phyloP scores from a whole-genome alignment of 2,113 vertebrate genomes.

The Ailurus styani region DNA sequence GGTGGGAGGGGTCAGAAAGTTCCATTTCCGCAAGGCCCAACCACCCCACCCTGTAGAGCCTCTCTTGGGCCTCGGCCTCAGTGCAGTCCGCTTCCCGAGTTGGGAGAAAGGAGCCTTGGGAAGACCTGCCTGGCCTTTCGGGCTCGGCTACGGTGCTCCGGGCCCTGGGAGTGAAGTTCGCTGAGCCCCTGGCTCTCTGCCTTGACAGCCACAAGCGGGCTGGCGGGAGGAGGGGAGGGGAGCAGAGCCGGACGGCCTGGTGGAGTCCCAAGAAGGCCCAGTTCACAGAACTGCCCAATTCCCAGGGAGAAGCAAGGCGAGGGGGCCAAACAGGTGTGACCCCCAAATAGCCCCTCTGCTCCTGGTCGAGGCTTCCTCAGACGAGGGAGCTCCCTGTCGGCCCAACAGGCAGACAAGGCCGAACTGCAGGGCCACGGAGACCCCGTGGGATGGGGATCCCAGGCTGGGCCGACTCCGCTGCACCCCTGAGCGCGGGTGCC shows the following conservation, averaged over 20 bases:
- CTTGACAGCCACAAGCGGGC: not conserved
- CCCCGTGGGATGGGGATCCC: no score
- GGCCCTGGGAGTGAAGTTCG: not conserved
- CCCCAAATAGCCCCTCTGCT: not conserved
- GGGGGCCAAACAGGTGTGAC: no score
- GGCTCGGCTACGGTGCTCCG: not conserved
- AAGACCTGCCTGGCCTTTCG: not conserved
- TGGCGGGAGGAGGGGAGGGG: not conserved
- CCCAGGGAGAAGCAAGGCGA: not conserved
- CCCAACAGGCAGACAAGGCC: not conserved
- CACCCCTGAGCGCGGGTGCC: not conserved
- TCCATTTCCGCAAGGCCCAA: not conserved
- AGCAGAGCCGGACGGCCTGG: not conserved
- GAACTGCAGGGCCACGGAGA: not conserved
- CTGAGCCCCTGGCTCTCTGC: not conserved
- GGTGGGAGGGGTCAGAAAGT: not conserved
- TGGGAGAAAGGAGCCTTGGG: not conserved
- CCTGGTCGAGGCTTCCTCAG: not conserved
- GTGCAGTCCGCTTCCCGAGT: not conserved
- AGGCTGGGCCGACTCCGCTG: not conserved
- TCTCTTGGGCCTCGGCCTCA: no score
- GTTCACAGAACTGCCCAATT: not conserved
- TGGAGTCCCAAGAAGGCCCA: not conserved
- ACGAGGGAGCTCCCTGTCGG: not conserved
- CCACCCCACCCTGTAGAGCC: not conserved